Evolutionary conservation across 2,113 vertebrate genomes (phyloP).

Genomic region (Lanius ludovicianus): DNA sequence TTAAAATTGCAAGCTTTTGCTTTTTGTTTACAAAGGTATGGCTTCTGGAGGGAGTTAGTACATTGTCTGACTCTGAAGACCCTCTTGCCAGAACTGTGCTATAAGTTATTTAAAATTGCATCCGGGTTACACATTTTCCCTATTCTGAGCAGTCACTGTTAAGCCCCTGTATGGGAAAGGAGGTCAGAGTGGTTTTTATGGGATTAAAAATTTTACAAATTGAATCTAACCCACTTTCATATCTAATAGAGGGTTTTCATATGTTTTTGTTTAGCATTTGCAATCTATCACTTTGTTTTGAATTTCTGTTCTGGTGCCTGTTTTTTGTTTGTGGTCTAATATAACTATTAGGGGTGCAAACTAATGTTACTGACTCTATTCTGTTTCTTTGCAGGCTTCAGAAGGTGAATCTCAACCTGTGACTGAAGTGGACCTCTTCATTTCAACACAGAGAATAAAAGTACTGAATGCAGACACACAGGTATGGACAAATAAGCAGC

Average conservation of each 20-base stretch:
- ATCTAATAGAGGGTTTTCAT: not conserved
- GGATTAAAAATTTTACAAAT: not conserved
- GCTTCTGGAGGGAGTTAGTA: not conserved
- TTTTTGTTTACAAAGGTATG: not conserved
- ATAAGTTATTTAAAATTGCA: not conserved
- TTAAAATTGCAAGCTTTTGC: not conserved
- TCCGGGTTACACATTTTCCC: not conserved
- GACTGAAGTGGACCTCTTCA: constrained; percentile 93
- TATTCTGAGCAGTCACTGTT: not conserved
- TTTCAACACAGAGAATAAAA: constrained; percentile 94
- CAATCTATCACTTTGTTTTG: constrained; percentile 5
- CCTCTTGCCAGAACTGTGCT: constrained; percentile 52
- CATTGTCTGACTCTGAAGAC: constrained; percentile 13
- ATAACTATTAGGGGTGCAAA: not conserved
- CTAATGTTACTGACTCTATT: not conserved
- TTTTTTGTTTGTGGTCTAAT: constrained; percentile 53
- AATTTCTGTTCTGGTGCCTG: constrained; percentile 61
- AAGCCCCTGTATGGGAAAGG: not conserved
- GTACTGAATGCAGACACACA: constrained; percentile 90
- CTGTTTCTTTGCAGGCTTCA: constrained; percentile 80
- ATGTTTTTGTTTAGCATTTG: not conserved
- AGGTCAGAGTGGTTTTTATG: not conserved
- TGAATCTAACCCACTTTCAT: not conserved
- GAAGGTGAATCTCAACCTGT: constrained; percentile 87
- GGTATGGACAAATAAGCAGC: constrained; percentile 67